Evolutionary conservation across 2,888 invertebrate genomes (phyloP).

Genomic region (Yponomeuta cagnagella): DNA sequence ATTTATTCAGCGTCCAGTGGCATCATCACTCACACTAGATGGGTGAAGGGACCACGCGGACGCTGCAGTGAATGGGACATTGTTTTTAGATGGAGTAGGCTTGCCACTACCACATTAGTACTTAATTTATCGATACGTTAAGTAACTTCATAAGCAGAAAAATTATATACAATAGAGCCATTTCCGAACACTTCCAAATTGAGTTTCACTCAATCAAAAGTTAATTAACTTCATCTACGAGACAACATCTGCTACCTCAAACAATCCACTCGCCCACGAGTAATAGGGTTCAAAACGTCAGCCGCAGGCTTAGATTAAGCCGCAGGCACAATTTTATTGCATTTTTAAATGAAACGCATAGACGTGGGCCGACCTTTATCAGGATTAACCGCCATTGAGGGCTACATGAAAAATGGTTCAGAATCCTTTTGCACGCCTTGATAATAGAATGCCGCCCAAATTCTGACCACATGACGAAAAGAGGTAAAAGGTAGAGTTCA

Average conservation of each 20-base stretch:
- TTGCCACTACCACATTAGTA: too few species aligned
- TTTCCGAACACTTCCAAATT: too few species aligned
- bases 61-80: too few species aligned
- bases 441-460: conserved; percentile 38
- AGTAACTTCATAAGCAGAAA: too few species aligned
- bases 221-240: background rate
- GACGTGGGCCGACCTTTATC: conserved; percentile 6
- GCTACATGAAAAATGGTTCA: conserved; percentile 39
- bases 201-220: too few species aligned
- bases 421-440: conserved; percentile 29
- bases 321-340: conserved; percentile 16
- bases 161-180: too few species aligned
- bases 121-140: too few species aligned
- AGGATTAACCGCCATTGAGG: conserved; percentile 6
- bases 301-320: conserved; percentile 6
- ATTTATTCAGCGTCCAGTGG: too few species aligned
- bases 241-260: background rate
- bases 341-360: conserved; percentile 6
- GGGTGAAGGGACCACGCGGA: too few species aligned
- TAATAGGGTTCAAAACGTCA: conserved; percentile 6
- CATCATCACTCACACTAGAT: too few species aligned
- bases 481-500: too few species aligned
- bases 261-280: background rate
- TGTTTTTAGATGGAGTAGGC: too few species aligned
- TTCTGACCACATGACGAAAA: conserved; percentile 27